A percentile compares a stretch with the other conserved stretches of the same genome.
phyloP scores from a whole-genome alignment of 2,888 invertebrate species.

The Tortrix viridana region DNA sequence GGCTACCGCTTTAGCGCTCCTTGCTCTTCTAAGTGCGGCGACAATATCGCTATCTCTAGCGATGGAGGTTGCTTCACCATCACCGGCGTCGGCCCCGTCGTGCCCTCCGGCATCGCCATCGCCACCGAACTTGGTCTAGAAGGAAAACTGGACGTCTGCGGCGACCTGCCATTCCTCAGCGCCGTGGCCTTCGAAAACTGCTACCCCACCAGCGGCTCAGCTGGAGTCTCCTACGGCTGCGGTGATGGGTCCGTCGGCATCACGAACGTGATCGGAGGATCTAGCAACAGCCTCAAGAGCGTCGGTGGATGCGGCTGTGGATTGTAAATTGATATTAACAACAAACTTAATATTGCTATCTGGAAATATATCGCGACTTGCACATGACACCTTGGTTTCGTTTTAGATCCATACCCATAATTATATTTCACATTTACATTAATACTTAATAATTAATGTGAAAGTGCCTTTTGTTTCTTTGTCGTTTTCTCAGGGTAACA shows the following conservation, averaged over 20 bases:
- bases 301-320: conserved; percentile 12
- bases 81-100: conserved; percentile 46
- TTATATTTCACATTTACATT: no score
- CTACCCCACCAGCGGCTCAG: conserved; percentile 15
- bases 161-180: conserved; percentile 55
- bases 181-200: conserved; percentile 51
- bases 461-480: no score
- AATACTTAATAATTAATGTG: no score
- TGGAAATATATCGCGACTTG: no score
- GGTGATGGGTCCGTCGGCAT: conserved; percentile 18
- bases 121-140: conserved; percentile 57
- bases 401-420: no score
- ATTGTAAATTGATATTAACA: not conserved
- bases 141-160: conserved; percentile 48
- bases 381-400: no score
- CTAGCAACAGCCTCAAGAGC: conserved; percentile 3
- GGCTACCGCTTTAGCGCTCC: not conserved
- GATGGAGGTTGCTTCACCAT: conserved; percentile 37
- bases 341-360: not conserved
- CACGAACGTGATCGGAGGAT: conserved; percentile 5
- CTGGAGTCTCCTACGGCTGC: conserved; percentile 20
- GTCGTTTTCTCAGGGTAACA: no score
- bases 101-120: conserved; percentile 53
- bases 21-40: no score
- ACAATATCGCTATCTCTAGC: not conserved